Evolutionary conservation across 2,797 vertebrate genomes (phyloP), one percentile per base, ranked within the genome.

Genomic region (Mus spretus): DNA sequence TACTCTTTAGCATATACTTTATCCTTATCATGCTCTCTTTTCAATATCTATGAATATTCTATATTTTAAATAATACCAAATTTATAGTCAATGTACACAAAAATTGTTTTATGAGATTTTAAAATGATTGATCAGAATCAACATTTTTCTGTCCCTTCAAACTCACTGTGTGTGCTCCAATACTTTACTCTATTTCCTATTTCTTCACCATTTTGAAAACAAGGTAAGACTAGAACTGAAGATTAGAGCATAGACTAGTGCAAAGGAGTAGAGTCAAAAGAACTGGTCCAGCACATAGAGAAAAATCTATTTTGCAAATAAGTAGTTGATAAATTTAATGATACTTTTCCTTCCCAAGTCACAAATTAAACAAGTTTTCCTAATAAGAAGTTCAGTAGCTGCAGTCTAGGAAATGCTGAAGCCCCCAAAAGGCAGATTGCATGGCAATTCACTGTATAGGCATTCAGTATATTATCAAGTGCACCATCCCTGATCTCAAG

Each of bases 121-220:
- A 88, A 96, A 96, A 91, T 93, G 57, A 95, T 80, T 81, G 53
- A 89, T 85, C 22, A 75, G 80, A 91, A 88, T 90, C 90, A 84
- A 8, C 61, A 81, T 84, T 89, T 90, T 96, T 77, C 70, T 91
- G 24, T 84, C 13, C 37, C 37, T 95, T 80, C 31, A 93, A 57
- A 83, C 13, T 63, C 57, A 44, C 4, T 79, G 57, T 74, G 6
- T 57, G 12, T 75, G 28, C 13, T 79, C 47, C 47, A 40, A 92
- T 72, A 89, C 17, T 75, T 94, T 70, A 81, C 40, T 92, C 6
- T 91, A 87, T 94, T 95, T 96, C 75, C 89, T 15, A 95, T 84
- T 89, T 96, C 40, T 83, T 80, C 84, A 91, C 22, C 67, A 86
- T 80, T 94, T 67, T 86, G 50, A 50, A 80, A 94, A 74, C 37